Evolutionary conservation across 2,888 invertebrate species (phyloP), one percentile per base, ranked within the genome.

Genomic region (Entomobrya proxima): DNA sequence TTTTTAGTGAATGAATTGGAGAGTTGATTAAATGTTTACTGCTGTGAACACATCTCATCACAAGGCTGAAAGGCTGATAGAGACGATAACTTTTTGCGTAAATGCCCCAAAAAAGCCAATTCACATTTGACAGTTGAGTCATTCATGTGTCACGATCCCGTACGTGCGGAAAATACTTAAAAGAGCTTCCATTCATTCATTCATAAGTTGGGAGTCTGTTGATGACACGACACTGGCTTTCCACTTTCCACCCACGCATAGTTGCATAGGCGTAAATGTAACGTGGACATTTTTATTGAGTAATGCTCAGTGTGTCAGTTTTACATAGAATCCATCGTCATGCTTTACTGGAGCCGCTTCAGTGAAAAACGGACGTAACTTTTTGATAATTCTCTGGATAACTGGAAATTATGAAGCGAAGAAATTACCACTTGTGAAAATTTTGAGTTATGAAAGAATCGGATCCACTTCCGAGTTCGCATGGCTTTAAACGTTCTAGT

Each of bases 201-300:
- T 4, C 35, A 35, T n/a, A n/a, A n/a, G n/a, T n/a, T n/a, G n/a
- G n/a, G n/a, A n/a, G n/a, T n/a, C n/a, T n/a, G 64, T 61, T 32
- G 4, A 5, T n/a, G 35, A 9, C 21, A 11, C 3, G 15, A 58
- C 11, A 9, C 9, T 67, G 24, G 21, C 21, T 67, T 24, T n/a
- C n/a, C n/a, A n/a, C n/a, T n/a, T 24, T 67, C 35, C 67, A 67
- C 67, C 67, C 67, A 67, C 67, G 67, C 67, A 67, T 24, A 11
- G 21, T 40, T 24, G n/a, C n/a, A 9, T 58, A 30, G 32, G 18
- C 15, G 27, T 2, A 55, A 55, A 27, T 18, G 50, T 18, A 50
- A 50, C 50, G 50, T 50, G 50, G 18, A 50, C 50, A 50, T 18
- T 50, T 15, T 47, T n/a, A n/a, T n/a, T n/a, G n/a, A n/a, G n/a